Percentiles rank a stretch among this genome's conserved stretches.
Evolutionary conservation across 2,797 vertebrate genomes (phyloP).

Genomic region (Dipus sagitta): DNA sequence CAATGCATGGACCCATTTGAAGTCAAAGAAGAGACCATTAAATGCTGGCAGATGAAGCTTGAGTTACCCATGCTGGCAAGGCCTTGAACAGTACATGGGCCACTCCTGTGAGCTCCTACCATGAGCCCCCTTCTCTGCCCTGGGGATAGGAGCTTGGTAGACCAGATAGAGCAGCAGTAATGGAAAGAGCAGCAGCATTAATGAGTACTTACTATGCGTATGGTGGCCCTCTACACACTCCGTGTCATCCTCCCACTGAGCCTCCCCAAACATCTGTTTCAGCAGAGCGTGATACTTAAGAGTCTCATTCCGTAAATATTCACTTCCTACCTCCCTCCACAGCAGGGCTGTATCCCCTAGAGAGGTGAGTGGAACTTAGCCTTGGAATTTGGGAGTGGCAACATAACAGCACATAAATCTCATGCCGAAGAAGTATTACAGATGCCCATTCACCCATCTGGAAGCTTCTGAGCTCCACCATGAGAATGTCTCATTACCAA

Average conservation of each 20-base stretch:
- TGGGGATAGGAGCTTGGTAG: too few species aligned
- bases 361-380: neutral
- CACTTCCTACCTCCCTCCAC: neutral
- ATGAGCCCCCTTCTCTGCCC: neutral
- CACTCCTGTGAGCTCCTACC: neutral
- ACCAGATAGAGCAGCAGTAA: neutral
- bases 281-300: neutral
- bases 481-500: neutral
- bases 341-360: neutral
- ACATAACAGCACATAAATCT: neutral
- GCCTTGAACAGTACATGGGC: neutral
- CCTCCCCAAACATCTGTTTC: slow-evolving; percentile 24
- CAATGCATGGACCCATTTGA: neutral
- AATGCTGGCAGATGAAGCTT: neutral
- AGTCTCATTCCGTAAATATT: neutral
- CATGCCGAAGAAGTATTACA: neutral
- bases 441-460: neutral
- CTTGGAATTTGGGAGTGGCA: neutral
- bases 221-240: neutral
- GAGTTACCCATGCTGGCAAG: neutral
- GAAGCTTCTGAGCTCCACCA: neutral
- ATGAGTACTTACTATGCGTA: neutral
- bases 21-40: neutral
- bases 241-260: neutral
- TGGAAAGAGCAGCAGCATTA: neutral